These are phyloP conservation scores for Oreohelix idahoensis DNA, from an alignment of 1,140 invertebrate species.

Conservation along the genomic window DNA sequence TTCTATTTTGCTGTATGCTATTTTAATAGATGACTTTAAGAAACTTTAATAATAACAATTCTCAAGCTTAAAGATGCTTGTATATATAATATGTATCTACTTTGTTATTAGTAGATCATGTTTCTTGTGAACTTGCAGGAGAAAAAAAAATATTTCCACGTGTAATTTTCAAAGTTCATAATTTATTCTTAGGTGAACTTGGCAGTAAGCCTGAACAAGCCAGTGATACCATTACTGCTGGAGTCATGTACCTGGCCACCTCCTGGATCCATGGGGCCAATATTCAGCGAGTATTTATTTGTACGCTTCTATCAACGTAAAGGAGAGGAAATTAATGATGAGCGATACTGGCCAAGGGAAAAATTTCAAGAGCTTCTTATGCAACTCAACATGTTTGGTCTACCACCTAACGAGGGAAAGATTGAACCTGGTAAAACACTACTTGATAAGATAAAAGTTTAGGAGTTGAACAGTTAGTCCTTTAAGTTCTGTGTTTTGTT, in stretches of 20 bases:
- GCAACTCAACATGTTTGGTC: constrained; percentile 58
- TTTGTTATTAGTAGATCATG: too few species aligned
- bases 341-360: constrained; percentile 59
- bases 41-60: too few species aligned
- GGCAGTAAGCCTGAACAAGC: constrained; percentile 62
- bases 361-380: constrained; percentile 69
- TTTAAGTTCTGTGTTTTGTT: too few species aligned
- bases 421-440: constrained; percentile 46
- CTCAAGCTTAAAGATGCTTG: too few species aligned
- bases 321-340: constrained; percentile 49
- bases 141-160: neutral
- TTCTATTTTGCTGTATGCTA: too few species aligned
- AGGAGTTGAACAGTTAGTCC: too few species aligned
- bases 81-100: too few species aligned
- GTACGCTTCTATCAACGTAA: constrained; percentile 60
- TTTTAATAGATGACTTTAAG: too few species aligned
- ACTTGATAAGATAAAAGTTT: too few species aligned
- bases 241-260: constrained; percentile 69
- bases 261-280: constrained; percentile 68
- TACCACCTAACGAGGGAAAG: constrained; percentile 52
- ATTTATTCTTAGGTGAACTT: constrained; percentile 62
- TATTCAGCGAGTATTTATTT: constrained; percentile 70
- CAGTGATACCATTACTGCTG: constrained; percentile 68
- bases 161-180: neutral
- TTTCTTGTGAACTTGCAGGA: too few species aligned